Conservation (phyloP, 2,888 invertebrate species). For the Teleiodes luculella region DNA sequence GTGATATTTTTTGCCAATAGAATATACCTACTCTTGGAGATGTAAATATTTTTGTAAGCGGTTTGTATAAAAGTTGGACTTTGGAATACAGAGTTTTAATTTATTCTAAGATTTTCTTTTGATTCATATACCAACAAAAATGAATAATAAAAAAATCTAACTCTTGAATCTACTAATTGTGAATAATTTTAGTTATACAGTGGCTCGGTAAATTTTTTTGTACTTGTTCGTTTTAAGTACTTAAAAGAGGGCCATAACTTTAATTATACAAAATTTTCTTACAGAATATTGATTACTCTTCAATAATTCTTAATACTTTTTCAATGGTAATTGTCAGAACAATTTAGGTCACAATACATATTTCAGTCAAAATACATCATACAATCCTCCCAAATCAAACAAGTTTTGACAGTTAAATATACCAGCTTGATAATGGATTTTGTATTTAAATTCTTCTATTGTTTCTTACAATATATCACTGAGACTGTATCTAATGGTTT, state of each 20-base stretch:
- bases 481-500: not conserved
- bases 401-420: conserved; percentile 22
- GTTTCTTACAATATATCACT: conserved; percentile 20
- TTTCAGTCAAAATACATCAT: not conserved
- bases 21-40: too few species aligned
- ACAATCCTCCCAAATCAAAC: conserved; percentile 6
- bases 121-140: not conserved
- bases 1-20: conserved; percentile 33
- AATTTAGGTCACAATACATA: not conserved
- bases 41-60: conserved; percentile 55
- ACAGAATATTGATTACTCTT: too few species aligned
- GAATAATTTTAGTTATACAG: too few species aligned
- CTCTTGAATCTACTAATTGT: too few species aligned
- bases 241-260: too few species aligned
- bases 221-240: too few species aligned
- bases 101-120: conserved; percentile 19
- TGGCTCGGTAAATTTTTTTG: too few species aligned
- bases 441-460: conserved; percentile 29
- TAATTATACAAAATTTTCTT: too few species aligned
- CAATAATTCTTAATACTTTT: not conserved
- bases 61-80: conserved; percentile 37
- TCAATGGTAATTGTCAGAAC: not conserved
- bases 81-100: conserved; percentile 24
- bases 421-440: conserved; percentile 17
- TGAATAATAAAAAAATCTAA: too few species aligned